These are phyloP conservation scores for Scolopax mira DNA, from an alignment of 2,113 vertebrate species.

Conservation along the genomic window DNA sequence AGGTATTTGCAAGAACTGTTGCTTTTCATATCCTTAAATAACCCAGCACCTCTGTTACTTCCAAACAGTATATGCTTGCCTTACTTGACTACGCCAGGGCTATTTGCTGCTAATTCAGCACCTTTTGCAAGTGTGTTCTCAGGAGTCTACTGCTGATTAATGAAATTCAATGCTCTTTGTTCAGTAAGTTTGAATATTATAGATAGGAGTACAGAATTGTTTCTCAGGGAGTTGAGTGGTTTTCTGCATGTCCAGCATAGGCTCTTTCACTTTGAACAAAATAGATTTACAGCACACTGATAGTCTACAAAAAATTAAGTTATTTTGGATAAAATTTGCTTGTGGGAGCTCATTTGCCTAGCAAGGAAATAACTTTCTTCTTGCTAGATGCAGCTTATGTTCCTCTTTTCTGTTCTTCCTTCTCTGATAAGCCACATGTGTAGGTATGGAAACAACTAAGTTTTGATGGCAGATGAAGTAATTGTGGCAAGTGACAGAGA, in stretches of 20 bases:
- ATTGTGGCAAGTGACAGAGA: not conserved
- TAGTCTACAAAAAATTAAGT: not conserved
- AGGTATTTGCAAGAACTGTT: not conserved
- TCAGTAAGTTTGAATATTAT: not conserved
- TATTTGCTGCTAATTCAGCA: not conserved
- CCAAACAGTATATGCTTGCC: not conserved
- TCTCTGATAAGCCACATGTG: not conserved
- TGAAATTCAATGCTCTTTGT: not conserved
- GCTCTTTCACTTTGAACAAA: not conserved
- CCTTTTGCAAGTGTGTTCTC: not conserved
- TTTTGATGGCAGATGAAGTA: not conserved
- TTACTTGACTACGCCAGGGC: not conserved
- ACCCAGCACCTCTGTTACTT: not conserved
- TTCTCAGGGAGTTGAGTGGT: not conserved
- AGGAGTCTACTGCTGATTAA: not conserved
- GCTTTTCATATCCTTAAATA: not conserved
- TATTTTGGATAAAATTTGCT: not conserved
- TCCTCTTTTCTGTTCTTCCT: not conserved
- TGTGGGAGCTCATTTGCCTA: not conserved
- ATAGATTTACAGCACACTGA: not conserved
- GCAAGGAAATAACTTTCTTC: not conserved
- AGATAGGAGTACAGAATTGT: not conserved
- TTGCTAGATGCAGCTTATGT: not conserved
- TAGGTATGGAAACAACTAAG: not conserved
- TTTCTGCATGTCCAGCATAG: not conserved